Evolutionary conservation across 2,888 invertebrate genomes (phyloP).

Genomic region (Pristionchus mayeri): DNA sequence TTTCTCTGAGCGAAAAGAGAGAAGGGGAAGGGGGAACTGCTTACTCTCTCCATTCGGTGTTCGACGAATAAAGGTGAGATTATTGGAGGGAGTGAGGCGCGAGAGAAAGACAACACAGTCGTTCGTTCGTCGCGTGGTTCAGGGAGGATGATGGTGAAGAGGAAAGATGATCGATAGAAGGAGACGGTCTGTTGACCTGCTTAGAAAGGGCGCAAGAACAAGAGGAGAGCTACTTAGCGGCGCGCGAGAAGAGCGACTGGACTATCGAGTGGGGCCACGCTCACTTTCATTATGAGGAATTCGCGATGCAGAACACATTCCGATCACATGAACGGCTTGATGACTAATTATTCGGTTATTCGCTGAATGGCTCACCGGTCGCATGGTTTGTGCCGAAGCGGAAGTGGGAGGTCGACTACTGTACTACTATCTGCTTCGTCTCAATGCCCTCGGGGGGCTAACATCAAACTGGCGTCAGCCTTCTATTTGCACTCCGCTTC

Average conservation of each 20-base stretch:
- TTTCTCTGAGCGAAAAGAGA: not conserved
- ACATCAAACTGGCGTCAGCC: conserved; percentile 34
- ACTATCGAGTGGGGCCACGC: not conserved
- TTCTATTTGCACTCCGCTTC: conserved; percentile 23
- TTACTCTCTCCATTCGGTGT: conserved; percentile 37
- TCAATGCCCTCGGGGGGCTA: conserved; percentile 27
- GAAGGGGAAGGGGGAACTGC: conserved; percentile 23
- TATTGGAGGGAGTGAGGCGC: conserved; percentile 3
- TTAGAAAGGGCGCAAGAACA: not conserved
- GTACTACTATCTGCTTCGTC: conserved; percentile 23
- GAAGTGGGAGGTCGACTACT: conserved; percentile 23
- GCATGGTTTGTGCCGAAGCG: not conserved
- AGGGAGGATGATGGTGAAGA: not conserved
- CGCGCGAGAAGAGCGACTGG: not conserved
- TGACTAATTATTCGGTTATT: too few relatives aligned
- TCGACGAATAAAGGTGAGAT: conserved; percentile 45
- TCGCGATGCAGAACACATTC: too few relatives aligned
- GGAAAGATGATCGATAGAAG: not conserved
- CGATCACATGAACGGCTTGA: too few relatives aligned
- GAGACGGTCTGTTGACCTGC: conserved; percentile 45
- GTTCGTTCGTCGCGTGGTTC: not conserved
- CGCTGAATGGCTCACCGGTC: conserved; percentile 7
- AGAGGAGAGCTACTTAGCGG: conserved; percentile 30
- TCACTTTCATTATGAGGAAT: too few relatives aligned
- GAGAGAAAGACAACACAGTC: not conserved